These are phyloP conservation scores for Parazoanthus atlanticus DNA, from an alignment of 92 coral and sea anemone genomes.

Conservation along the genomic window DNA sequence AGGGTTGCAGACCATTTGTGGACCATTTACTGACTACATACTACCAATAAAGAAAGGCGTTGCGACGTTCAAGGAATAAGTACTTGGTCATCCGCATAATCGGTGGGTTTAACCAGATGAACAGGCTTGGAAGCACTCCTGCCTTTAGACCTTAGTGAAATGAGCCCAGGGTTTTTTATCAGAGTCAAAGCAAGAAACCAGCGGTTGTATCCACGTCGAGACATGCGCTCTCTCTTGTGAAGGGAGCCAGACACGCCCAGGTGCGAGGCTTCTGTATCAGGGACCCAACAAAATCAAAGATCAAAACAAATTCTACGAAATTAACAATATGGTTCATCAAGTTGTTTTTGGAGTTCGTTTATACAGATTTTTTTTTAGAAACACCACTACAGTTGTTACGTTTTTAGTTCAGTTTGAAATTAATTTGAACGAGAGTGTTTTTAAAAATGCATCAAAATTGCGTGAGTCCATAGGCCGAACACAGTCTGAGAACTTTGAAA, in stretches of 20 bases:
- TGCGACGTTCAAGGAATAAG: neutral
- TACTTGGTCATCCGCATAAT: conserved; percentile 1
- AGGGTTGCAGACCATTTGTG: too few relatives aligned
- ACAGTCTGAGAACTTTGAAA: too few relatives aligned
- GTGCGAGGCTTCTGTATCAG: neutral
- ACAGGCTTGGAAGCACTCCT: conserved; percentile 3
- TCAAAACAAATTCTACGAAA: too few relatives aligned
- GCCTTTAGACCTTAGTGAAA: conserved; percentile 12
- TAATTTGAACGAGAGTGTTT: too few relatives aligned
- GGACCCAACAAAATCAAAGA: neutral
- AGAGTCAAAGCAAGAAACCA: conserved; percentile 78
- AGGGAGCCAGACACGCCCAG: neutral
- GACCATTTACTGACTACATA: too few relatives aligned
- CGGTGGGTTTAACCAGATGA: neutral
- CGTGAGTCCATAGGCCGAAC: too few relatives aligned
- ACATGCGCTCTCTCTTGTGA: conserved; percentile 43
- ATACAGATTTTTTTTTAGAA: too few relatives aligned
- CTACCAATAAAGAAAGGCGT: neutral
- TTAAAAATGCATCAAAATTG: too few relatives aligned
- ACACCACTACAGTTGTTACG: too few relatives aligned
- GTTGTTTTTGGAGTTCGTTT: too few relatives aligned
- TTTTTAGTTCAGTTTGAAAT: too few relatives aligned
- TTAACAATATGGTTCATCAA: too few relatives aligned
- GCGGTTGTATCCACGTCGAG: conserved; percentile 72
- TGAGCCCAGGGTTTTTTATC: conserved; percentile 71